phyloP scores from a whole-genome alignment of 2,888 invertebrate genomes.

The Meandrusa payeni region DNA sequence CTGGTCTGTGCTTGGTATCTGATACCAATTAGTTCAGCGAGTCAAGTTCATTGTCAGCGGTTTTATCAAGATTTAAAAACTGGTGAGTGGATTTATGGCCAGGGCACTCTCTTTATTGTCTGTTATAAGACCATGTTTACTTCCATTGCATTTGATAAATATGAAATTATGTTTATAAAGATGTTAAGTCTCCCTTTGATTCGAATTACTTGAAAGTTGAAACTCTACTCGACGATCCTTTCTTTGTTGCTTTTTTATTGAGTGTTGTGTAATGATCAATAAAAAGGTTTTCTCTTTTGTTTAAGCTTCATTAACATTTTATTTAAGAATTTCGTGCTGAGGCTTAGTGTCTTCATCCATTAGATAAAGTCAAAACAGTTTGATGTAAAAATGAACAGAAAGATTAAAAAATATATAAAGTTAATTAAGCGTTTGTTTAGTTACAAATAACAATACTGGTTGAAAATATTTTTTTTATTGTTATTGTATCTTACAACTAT shows the following conservation, averaged over 20 bases:
- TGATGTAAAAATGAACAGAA: too few species aligned
- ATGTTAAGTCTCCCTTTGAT: slow-evolving; percentile 7
- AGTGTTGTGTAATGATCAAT: background rate
- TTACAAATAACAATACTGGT: too few species aligned
- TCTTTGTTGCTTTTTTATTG: slow-evolving; percentile 5
- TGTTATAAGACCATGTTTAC: slow-evolving; percentile 27
- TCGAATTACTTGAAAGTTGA: slow-evolving; percentile 22
- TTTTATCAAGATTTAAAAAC: slow-evolving; percentile 63
- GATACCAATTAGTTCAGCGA: slow-evolving; percentile 52
- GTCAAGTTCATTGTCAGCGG: slow-evolving; percentile 61
- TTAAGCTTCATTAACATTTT: too few species aligned
- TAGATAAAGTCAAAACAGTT: too few species aligned
- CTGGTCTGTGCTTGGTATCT: slow-evolving; percentile 38
- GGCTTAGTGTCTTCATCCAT: too few species aligned
- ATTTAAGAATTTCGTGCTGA: too few species aligned
- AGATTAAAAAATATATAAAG: too few species aligned
- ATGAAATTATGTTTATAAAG: slow-evolving; percentile 12
- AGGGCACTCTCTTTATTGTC: slow-evolving; percentile 48
- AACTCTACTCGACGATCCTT: slow-evolving; percentile 7
- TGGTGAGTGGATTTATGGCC: slow-evolving; percentile 53
- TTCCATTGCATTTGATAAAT: slow-evolving; percentile 2
- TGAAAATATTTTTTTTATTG: too few species aligned
- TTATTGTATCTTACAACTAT: too few species aligned
- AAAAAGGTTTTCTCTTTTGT: background rate
- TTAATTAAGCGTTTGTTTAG: too few species aligned